phyloP scores from a whole-genome alignment of 2,113 vertebrate species.

The Ifrita kowaldi region DNA sequence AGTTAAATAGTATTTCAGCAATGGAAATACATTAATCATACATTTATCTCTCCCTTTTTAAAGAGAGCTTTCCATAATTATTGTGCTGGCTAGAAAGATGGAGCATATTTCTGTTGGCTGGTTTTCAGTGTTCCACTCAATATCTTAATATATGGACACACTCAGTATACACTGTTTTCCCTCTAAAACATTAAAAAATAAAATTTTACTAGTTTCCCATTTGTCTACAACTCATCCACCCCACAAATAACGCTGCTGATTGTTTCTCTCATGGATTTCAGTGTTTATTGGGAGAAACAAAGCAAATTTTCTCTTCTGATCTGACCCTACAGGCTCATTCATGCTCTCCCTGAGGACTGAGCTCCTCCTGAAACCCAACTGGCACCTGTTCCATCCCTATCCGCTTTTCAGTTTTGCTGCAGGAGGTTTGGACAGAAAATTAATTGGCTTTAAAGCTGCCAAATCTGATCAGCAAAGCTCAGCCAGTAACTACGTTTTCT shows the following conservation, averaged over 20 bases:
- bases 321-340: not conserved
- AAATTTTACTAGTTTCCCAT: not conserved
- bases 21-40: not conserved
- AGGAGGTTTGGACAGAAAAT: conserved; percentile 53
- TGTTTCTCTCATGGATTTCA: not conserved
- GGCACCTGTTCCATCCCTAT: not conserved
- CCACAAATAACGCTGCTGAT: not conserved
- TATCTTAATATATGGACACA: not conserved
- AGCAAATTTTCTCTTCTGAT: not conserved
- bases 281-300: not conserved
- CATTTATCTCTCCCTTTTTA: not conserved
- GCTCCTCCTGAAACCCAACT: not conserved
- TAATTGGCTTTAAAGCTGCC: conserved; percentile 59
- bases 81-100: not conserved
- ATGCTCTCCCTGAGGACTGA: not conserved
- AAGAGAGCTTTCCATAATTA: not conserved
- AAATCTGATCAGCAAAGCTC: conserved; percentile 56
- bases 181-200: not conserved
- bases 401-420: not conserved
- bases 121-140: not conserved
- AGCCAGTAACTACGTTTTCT: conserved; percentile 26
- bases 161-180: not conserved
- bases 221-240: not conserved
- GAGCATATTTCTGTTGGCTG: not conserved
- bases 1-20: not conserved